Percentiles rank a stretch among this genome's conserved stretches.
Evolutionary conservation across 2,797 vertebrate genomes (phyloP).

Genomic region (Halcyon chelicuti): DNA sequence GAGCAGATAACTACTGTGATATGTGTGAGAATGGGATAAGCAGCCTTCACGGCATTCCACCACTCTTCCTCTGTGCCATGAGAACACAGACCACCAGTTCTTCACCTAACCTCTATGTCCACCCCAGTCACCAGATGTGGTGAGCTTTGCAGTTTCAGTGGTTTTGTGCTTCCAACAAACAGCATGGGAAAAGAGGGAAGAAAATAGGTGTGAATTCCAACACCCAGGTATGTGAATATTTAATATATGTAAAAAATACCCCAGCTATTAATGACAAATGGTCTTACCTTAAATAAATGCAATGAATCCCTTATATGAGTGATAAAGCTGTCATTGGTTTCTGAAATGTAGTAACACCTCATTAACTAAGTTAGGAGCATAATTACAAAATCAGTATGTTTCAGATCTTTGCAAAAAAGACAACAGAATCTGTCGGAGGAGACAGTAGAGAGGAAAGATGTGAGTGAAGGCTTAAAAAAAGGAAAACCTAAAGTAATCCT

Average conservation of each 20-base stretch:
- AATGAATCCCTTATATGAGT: background rate
- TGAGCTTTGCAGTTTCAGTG: too few relatives aligned
- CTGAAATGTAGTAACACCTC: background rate
- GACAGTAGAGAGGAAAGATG: background rate
- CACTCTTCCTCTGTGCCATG: too few relatives aligned
- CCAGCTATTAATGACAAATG: background rate
- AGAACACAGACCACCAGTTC: too few relatives aligned
- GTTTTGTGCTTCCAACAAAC: too few relatives aligned
- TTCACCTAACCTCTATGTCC: too few relatives aligned
- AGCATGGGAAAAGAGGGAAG: too few relatives aligned
- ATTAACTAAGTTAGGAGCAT: background rate
- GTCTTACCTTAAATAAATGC: background rate
- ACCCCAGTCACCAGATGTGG: too few relatives aligned
- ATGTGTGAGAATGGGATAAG: too few relatives aligned
- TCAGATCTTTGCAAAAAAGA: background rate
- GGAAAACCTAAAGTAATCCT: fast-evolving
- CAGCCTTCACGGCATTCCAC: too few relatives aligned
- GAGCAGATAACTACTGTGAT: too few relatives aligned
- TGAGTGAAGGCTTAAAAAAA: background rate
- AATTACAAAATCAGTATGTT: background rate
- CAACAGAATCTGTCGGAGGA: background rate
- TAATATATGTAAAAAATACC: background rate
- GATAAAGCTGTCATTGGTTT: background rate
- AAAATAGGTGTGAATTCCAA: too few relatives aligned
- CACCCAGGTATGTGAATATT: background rate